These are phyloP conservation scores for Synergus japonicus DNA, from an alignment of 2,888 invertebrate species.

Conservation along the genomic window DNA sequence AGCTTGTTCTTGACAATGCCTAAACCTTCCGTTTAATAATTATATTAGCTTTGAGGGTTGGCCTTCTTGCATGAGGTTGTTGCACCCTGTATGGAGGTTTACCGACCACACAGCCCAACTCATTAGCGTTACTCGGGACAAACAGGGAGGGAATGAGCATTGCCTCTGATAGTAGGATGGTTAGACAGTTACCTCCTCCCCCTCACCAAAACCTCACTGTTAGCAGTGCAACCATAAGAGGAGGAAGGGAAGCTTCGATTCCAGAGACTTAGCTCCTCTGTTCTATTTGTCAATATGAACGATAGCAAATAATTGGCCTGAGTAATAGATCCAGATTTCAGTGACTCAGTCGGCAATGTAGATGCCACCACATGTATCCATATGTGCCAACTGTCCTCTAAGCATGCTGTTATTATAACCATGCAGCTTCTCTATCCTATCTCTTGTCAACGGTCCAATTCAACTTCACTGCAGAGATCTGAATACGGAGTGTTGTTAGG, in stretches of 20 bases:
- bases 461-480: slow-evolving; percentile 8
- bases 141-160: slow-evolving; percentile 55
- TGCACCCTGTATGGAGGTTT: slow-evolving; percentile 53
- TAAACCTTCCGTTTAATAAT: slow-evolving; percentile 62
- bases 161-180: slow-evolving; percentile 17
- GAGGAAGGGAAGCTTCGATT: slow-evolving; percentile 19
- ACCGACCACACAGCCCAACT: slow-evolving; percentile 56
- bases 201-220: neutral
- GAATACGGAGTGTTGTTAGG: neutral
- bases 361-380: slow-evolving; percentile 9
- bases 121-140: slow-evolving; percentile 66
- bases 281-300: slow-evolving; percentile 52
- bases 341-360: slow-evolving; percentile 19
- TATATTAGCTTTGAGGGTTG: slow-evolving; percentile 69
- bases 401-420: slow-evolving; percentile 62
- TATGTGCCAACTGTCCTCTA: slow-evolving; percentile 26
- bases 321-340: slow-evolving; percentile 58
- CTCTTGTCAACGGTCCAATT: slow-evolving; percentile 53
- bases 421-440: slow-evolving; percentile 61
- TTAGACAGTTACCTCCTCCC: neutral
- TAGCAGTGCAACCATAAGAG: slow-evolving; percentile 21
- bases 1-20: slow-evolving; percentile 35
- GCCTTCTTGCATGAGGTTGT: slow-evolving; percentile 41
- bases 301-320: slow-evolving; percentile 64
- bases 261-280: slow-evolving; percentile 14